Base-by-base conservation (phyloP, 2,113 vertebrate genomes). In the Istiophorus platypterus region DNA sequence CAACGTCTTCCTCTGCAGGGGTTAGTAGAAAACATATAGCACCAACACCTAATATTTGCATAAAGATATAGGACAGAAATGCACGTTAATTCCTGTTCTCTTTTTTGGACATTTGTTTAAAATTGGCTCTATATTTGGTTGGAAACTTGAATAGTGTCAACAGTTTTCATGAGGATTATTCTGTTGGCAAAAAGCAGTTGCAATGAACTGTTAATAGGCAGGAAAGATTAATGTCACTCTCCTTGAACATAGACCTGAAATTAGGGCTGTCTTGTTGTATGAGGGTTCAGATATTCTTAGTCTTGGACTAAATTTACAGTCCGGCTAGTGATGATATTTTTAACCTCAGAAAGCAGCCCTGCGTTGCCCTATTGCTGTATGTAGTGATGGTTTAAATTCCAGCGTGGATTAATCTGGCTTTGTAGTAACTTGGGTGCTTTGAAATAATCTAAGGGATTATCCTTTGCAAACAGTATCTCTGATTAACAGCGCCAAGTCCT, bases 371-470 rank as follows among this genome's bases (percentile, higher is more conserved):
- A 70, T 54, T 27, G 37, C 71, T 52, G 39, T 56, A 26, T 65
- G 57, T 76, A 72, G 41, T 63, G 52, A 66, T 66, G 80, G 27
- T 75, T 91, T 86, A 51, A 82, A 72, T 84, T 84, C 65, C 26
- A 69, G 27, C 51, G 2, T 85, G 87, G 82, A 89, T 89, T 92
- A 90, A 89, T 89, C 65, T 68, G 62, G 27, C 22, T 90, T 90
- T 89, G 88, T 85, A 81, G 76, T 88, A 88, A 81, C 31, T 76
- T 70, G 59, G 72, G 41, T 79, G 66, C 79, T 90, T 88, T 79
- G 75, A 88, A 87, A 78, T 91, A 88, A 94, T 93, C 92, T 84
- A 65, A 78, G 72, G 91, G 90, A 92, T 94, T 92, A 93, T 92
- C 85, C 83, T 66, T 80, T 59, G 57, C 71, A 73, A 68, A 87